Percentiles rank a stretch among this genome's conserved stretches.
Evolutionary conservation across 2,113 vertebrate species (phyloP).

Genomic region (Arizona elegans): DNA sequence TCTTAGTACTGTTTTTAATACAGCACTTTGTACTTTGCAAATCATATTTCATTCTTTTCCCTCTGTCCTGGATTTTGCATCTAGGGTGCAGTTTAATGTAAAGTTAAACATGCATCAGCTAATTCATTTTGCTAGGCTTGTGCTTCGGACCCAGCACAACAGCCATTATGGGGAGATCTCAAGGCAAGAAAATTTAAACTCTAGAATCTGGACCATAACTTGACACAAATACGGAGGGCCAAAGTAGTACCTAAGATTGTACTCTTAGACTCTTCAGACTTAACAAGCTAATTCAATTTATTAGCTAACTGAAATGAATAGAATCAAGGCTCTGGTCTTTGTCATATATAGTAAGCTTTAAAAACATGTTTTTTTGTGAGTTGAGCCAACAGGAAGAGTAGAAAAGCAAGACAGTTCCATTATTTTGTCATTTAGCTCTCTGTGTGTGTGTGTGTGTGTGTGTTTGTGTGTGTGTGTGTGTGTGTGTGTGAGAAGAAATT

Average conservation of each 20-base stretch:
- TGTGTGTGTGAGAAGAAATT: background rate
- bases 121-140: background rate
- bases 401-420: background rate
- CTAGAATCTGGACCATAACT: background rate
- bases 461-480: background rate
- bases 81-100: background rate
- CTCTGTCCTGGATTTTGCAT: background rate
- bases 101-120: background rate
- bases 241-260: background rate
- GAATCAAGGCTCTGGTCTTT: background rate
- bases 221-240: background rate
- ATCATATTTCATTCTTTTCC: background rate
- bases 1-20: background rate
- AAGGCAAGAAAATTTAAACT: background rate
- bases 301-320: background rate
- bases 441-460: background rate
- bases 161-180: background rate
- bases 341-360: background rate
- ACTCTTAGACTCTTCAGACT: background rate
- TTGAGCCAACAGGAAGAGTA: background rate
- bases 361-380: background rate
- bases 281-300: background rate
- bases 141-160: background rate
- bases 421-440: background rate
- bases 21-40: constrained; percentile 4